Evolutionary conservation across 1,140 invertebrate species (phyloP).

Genomic region (Drosophila nasuta): DNA sequence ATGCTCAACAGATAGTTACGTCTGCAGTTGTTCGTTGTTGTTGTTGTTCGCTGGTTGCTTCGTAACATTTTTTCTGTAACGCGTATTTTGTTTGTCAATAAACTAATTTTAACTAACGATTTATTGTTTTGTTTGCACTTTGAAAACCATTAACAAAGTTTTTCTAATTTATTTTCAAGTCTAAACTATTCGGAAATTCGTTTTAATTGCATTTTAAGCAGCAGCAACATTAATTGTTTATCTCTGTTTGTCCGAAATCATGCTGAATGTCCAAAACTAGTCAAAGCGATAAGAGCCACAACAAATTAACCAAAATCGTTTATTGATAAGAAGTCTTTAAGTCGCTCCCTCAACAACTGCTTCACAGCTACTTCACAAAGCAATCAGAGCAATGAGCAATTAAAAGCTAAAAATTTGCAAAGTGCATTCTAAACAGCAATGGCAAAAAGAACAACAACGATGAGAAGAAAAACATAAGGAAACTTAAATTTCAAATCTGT

Average conservation of each 20-base stretch:
- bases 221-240: neutral
- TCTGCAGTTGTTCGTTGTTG: too few relatives aligned
- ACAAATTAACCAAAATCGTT: constrained; percentile 3
- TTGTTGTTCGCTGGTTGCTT: too few relatives aligned
- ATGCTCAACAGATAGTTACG: neutral
- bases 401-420: constrained; percentile 12
- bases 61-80: neutral
- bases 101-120: neutral
- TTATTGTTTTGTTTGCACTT: neutral
- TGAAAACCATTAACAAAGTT: too few relatives aligned
- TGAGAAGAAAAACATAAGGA: neutral
- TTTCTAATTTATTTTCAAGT: too few relatives aligned
- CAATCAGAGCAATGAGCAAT: constrained; percentile 16
- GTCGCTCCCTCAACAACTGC: neutral
- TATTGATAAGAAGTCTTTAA: constrained; percentile 17
- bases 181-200: neutral
- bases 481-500: neutral
- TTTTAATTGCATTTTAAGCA: neutral
- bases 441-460: too few relatives aligned
- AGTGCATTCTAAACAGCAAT: constrained; percentile 4
- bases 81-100: neutral
- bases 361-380: neutral
- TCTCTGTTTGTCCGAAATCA: constrained; percentile 1
- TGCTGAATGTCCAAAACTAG: constrained; percentile 10
- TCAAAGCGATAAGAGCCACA: constrained; percentile 6